Evolutionary conservation across 2,797 vertebrate genomes (phyloP).

Genomic region (Moxostoma hubbsi): DNA sequence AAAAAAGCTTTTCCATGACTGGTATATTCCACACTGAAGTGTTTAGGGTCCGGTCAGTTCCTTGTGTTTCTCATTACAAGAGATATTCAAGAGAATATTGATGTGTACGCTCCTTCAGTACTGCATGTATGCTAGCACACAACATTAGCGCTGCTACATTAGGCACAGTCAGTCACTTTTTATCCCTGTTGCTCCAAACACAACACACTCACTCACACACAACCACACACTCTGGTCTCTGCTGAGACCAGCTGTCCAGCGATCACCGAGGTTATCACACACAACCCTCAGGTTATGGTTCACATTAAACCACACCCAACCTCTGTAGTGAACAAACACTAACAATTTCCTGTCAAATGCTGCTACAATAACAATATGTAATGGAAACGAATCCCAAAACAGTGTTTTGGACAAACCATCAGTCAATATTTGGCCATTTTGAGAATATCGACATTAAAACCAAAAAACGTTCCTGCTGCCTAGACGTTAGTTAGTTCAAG

Average conservation of each 20-base stretch:
- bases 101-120: background rate
- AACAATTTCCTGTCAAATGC: slow-evolving; percentile 28
- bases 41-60: background rate
- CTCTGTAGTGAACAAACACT: background rate
- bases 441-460: background rate
- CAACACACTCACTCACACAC: background rate
- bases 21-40: background rate
- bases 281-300: slow-evolving; percentile 15
- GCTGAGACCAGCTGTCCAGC: slow-evolving; percentile 20
- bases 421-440: too few relatives aligned
- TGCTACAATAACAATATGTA: slow-evolving; percentile 9
- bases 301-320: slow-evolving; percentile 23
- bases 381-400: slow-evolving; percentile 3
- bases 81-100: slow-evolving; percentile 3
- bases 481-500: too few relatives aligned
- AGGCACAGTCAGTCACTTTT: slow-evolving; percentile 19
- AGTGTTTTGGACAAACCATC: background rate
- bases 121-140: background rate
- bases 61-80: background rate
- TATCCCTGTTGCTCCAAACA: background rate
- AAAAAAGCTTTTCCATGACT: background rate
- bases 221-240: background rate
- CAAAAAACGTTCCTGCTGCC: too few relatives aligned
- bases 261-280: background rate
- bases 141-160: slow-evolving; percentile 43